Conservation (phyloP, 2,113 vertebrate genomes). For the Oryzias curvinotus region DNA sequence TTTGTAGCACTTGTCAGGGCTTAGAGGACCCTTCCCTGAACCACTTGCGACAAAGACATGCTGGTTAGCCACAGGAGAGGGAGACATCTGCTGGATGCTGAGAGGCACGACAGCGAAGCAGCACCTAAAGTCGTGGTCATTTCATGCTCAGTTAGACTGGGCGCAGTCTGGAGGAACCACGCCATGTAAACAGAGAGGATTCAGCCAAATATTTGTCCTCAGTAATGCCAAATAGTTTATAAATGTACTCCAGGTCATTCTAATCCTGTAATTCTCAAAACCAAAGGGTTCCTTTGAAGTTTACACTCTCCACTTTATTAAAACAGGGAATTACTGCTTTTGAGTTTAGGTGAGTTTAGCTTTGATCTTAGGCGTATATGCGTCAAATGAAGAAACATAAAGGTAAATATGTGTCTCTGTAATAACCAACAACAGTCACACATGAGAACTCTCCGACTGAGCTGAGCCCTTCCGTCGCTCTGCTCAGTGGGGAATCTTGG, state of each 20-base stretch:
- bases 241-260: conserved; percentile 65
- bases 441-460: conserved; percentile 57
- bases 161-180: not conserved
- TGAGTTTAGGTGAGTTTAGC: too few relatives aligned
- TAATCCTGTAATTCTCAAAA: conserved; percentile 49
- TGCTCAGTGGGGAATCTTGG: conserved; percentile 57
- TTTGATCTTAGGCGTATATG: conserved; percentile 29
- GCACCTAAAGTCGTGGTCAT: conserved; percentile 28
- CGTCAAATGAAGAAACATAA: not conserved
- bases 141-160: conserved; percentile 5
- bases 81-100: conserved; percentile 84
- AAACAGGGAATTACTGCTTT: conserved; percentile 52
- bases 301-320: conserved; percentile 58
- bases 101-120: conserved; percentile 36
- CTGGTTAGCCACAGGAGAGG: conserved; percentile 65
- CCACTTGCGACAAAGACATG: conserved; percentile 42
- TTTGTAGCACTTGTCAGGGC: conserved; percentile 85
- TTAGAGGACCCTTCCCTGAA: conserved; percentile 78
- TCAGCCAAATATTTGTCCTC: conserved; percentile 14
- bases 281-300: conserved; percentile 67
- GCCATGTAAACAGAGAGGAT: not conserved
- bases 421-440: conserved; percentile 49
- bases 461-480: conserved; percentile 28
- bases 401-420: conserved; percentile 26
- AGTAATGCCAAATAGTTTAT: conserved; percentile 48